phyloP scores from a whole-genome alignment of 1,140 invertebrate species.

The Oryctes rhinoceros region DNA sequence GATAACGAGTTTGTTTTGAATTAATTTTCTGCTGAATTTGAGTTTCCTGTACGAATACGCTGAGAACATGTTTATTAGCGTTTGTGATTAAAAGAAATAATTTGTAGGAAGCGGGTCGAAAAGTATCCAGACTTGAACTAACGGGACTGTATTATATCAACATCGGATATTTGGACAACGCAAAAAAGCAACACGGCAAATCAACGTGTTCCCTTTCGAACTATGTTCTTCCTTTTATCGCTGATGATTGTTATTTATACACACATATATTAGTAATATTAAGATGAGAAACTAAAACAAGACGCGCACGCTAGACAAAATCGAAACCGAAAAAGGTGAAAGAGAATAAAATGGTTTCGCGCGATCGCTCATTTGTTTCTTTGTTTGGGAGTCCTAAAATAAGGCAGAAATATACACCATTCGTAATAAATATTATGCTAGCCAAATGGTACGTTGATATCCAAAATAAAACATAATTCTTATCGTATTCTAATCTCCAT shows the following conservation, averaged over 20 bases:
- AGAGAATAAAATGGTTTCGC: not conserved
- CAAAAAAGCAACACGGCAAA: not conserved
- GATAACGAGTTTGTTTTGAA: too few relatives aligned
- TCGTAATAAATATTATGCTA: conserved; percentile 1
- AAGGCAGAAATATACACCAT: conserved; percentile 34
- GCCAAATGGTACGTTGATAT: not conserved
- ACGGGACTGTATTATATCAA: too few relatives aligned
- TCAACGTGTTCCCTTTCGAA: conserved; percentile 28
- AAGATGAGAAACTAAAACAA: not conserved
- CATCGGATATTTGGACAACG: not conserved
- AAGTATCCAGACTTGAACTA: too few relatives aligned
- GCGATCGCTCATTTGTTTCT: conserved; percentile 15
- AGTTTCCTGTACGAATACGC: too few relatives aligned
- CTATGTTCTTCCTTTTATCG: conserved; percentile 29
- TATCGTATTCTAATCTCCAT: too few relatives aligned
- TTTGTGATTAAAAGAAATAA: too few relatives aligned
- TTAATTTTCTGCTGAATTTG: too few relatives aligned
- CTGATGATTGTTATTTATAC: conserved; percentile 33
- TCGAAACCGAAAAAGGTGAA: not conserved
- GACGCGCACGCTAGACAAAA: not conserved
- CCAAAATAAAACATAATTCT: too few relatives aligned
- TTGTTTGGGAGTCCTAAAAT: conserved; percentile 28
- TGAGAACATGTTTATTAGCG: too few relatives aligned
- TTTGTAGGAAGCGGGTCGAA: too few relatives aligned
- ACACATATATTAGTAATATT: not conserved